These are phyloP conservation scores for Enteromius radiatus DNA, from an alignment of 2,797 vertebrate genomes.

Conservation along the genomic window DNA sequence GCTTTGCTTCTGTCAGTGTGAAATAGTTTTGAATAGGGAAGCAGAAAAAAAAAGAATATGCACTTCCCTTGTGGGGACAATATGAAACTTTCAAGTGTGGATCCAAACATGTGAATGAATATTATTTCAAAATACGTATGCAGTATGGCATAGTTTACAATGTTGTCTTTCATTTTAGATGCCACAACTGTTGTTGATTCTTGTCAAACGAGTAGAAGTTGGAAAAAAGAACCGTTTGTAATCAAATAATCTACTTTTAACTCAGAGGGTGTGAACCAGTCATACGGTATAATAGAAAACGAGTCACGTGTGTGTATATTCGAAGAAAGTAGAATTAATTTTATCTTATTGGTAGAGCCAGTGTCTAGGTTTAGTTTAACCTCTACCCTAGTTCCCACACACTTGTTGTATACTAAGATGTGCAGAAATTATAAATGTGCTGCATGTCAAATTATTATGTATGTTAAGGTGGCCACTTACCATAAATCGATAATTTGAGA, in stretches of 20 bases:
- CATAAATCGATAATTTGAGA: slow-evolving; percentile 75
- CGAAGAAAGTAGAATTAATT: slow-evolving; percentile 80
- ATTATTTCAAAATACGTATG: slow-evolving; percentile 76
- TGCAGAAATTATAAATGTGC: slow-evolving; percentile 84
- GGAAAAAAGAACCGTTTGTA: slow-evolving; percentile 77
- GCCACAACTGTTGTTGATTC: slow-evolving; percentile 77
- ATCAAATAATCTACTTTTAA: slow-evolving; percentile 81
- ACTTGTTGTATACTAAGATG: slow-evolving; percentile 81
- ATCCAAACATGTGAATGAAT: slow-evolving; percentile 78
- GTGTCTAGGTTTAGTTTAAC: slow-evolving; percentile 81
- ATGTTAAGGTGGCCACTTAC: slow-evolving; percentile 83
- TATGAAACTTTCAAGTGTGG: slow-evolving; percentile 73
- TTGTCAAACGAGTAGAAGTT: slow-evolving; percentile 74
- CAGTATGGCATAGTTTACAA: slow-evolving; percentile 83
- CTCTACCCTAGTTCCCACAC: slow-evolving; percentile 71
- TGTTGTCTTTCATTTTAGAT: slow-evolving; percentile 83
- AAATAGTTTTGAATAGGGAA: slow-evolving; percentile 76
- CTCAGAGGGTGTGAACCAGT: slow-evolving; percentile 78
- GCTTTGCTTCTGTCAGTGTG: slow-evolving; percentile 80
- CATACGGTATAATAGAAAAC: slow-evolving; percentile 82
- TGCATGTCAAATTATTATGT: slow-evolving; percentile 85
- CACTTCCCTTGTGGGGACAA: slow-evolving; percentile 78
- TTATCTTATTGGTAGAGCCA: slow-evolving; percentile 80
- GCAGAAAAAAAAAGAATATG: slow-evolving; percentile 76
- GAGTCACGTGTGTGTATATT: slow-evolving; percentile 82